These are phyloP conservation scores for Apoderus coryli DNA, from an alignment of 2,888 invertebrate genomes.

Conservation along the genomic window DNA sequence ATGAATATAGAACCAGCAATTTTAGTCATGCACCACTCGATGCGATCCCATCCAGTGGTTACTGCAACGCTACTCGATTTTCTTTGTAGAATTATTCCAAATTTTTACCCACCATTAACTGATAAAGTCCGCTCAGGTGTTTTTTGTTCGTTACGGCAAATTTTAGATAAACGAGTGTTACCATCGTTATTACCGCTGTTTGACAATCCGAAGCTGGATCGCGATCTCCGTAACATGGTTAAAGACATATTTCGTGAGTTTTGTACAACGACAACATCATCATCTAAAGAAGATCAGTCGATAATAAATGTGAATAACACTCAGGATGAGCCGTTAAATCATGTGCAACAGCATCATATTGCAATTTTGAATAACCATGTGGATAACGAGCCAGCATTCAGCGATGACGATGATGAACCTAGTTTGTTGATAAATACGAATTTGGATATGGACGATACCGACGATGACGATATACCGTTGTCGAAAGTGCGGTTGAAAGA, in stretches of 20 bases:
- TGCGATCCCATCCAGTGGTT: constrained; percentile 81
- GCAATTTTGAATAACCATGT: constrained; percentile 35
- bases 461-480: constrained; percentile 62
- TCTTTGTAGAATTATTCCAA: constrained; percentile 77
- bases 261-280: no score
- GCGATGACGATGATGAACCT: constrained; percentile 69
- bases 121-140: constrained; percentile 71
- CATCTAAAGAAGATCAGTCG: constrained; percentile 21
- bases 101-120: constrained; percentile 67
- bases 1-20: constrained; percentile 95
- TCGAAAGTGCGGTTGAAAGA: constrained; percentile 56
- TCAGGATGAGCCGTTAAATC: no score
- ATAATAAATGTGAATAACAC: no score
- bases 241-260: constrained; percentile 59
- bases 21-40: constrained; percentile 85
- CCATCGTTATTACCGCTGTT: constrained; percentile 75
- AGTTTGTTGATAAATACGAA: constrained; percentile 27
- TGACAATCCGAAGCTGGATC: constrained; percentile 75
- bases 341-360: no score
- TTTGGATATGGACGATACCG: constrained; percentile 49
- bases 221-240: constrained; percentile 69
- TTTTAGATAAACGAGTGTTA: constrained; percentile 82
- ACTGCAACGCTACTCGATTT: constrained; percentile 84
- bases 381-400: constrained; percentile 61
- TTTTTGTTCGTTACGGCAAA: constrained; percentile 68